Evolutionary conservation across 2,113 vertebrate genomes (phyloP), one percentile per base, ranked within the genome.

Genomic region (Zapornia atra): DNA sequence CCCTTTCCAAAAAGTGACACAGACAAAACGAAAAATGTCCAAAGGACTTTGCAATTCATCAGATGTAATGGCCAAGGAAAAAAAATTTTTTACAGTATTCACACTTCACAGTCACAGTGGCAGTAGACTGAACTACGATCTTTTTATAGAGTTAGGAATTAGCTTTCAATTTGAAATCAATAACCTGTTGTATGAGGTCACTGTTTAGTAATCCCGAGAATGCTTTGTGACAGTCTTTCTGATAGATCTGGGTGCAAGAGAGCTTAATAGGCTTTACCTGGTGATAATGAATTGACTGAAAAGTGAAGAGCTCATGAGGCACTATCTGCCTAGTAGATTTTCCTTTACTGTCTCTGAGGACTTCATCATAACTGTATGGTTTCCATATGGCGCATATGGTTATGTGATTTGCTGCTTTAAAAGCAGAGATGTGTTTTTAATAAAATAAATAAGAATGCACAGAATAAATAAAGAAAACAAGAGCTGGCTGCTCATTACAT

Each of bases 161-260:
- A 91, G 17, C 73, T 92, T 96, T 87, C 70, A 65, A 57, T 91
- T 76, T 92, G 65, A 92, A 94, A 96, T 96, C 93, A 79, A 69
- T 95, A 91, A 31, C 0, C 3, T 60, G 69, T 69, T 53, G 10
- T 57, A 36, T 29, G 28, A 89, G 48, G 83, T 82, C 81, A 96
- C 48, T 79, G 18, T 24, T 78, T 44, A 69, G 34, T 82, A 94
- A 87, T 82, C 86, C 90, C 54, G 68, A 57, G 56, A 79, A 84
- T 14, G 9, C 19, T 81, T 80, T 63, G n/a, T 87, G 64, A 48
- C 46, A 83, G 34, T 38, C 42, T 60, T 96, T 85, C 73, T 79
- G 38, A 78, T 36, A 94, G 77, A 71, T 82, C 14, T 50, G 33
- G 71, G 51, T 42, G 70, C 24, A 81, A 51, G 56, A 53, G 29